Conservation (phyloP, 2,113 vertebrate genomes). For the Lathamus discolor region DNA sequence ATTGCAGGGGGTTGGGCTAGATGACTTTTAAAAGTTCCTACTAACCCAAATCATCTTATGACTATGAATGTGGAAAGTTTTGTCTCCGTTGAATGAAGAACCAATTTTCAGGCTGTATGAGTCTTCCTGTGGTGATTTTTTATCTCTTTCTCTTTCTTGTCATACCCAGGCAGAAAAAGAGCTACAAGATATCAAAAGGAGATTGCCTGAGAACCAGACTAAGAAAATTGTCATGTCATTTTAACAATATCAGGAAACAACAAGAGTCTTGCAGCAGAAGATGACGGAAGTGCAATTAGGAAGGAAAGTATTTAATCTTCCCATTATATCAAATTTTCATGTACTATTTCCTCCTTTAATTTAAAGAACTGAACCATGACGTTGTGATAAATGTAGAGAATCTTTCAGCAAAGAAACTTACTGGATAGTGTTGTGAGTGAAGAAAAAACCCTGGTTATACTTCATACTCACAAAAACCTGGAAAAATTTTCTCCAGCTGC, state of each 20-base stretch:
- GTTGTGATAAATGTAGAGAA: not conserved
- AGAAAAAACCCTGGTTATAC: not conserved
- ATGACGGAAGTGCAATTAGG: not conserved
- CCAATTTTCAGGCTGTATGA: not conserved
- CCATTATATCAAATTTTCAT: not conserved
- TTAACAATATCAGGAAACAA: not conserved
- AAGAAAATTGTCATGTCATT: not conserved
- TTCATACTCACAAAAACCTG: not conserved
- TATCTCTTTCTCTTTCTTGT: not conserved
- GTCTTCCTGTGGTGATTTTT: not conserved
- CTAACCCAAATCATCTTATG: not conserved
- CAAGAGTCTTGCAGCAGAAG: not conserved
- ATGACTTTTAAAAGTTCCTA: not conserved
- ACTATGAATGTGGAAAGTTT: not conserved
- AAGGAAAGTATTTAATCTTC: not conserved
- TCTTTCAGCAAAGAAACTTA: not conserved
- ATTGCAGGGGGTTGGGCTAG: not conserved
- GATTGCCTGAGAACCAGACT: not conserved
- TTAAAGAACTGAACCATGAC: not conserved
- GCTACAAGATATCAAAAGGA: not conserved
- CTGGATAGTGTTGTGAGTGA: not conserved
- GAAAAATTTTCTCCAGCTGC: not conserved
- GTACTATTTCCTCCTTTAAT: slow-evolving; percentile 3
- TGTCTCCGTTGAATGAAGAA: not conserved
- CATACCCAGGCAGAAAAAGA: not conserved